phyloP scores from a whole-genome alignment of 2,113 vertebrate genomes.

The Gymnorhina tibicen region DNA sequence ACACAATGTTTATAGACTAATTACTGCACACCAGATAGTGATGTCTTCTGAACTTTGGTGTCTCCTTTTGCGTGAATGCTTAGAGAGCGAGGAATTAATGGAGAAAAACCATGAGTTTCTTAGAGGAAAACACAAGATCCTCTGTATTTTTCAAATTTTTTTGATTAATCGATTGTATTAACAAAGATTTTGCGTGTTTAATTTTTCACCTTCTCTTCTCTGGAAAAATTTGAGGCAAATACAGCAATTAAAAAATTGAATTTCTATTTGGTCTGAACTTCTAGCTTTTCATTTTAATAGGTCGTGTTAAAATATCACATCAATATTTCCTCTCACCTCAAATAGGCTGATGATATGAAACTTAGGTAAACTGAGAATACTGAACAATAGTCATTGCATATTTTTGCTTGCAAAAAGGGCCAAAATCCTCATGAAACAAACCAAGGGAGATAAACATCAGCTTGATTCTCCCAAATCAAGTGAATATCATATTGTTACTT shows the following conservation, averaged over 20 bases:
- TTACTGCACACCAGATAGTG: neutral
- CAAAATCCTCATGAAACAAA: neutral
- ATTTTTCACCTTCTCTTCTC: neutral
- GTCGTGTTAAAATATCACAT: neutral
- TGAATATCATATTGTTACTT: neutral
- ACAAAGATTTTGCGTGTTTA: neutral
- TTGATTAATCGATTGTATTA: neutral
- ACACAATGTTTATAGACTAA: neutral
- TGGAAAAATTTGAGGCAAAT: neutral
- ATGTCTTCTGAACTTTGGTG: neutral
- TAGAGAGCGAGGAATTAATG: neutral
- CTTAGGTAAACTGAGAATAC: neutral
- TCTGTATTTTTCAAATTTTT: neutral
- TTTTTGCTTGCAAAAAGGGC: neutral
- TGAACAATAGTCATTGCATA: neutral
- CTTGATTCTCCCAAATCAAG: neutral
- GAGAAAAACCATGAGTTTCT: neutral
- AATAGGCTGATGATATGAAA: neutral
- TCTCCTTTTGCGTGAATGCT: neutral
- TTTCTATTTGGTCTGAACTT: neutral
- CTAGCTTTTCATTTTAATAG: neutral
- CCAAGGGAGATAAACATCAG: neutral
- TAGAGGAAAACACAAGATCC: neutral
- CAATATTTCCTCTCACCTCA: neutral
- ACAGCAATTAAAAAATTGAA: neutral